A percentile compares a stretch with the other conserved stretches of the same genome.
Conservation (phyloP, 2,888 invertebrate genomes). For the Ditula angustiorana region DNA sequence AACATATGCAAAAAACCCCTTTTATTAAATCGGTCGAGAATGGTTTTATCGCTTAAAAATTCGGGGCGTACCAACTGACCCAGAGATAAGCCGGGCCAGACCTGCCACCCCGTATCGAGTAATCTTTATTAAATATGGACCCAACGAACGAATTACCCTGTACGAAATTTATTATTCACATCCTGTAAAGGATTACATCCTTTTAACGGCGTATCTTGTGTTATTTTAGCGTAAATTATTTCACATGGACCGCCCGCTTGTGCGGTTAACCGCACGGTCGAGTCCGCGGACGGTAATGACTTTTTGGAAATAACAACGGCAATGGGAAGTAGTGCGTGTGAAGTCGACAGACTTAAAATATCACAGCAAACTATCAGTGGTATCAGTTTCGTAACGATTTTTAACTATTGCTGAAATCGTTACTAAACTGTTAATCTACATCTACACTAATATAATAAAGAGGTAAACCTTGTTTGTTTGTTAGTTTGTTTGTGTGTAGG, state of each 20-base stretch:
- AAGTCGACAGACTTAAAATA: too few relatives aligned
- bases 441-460: too few relatives aligned
- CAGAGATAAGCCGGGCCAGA: conserved; percentile 51
- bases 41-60: conserved; percentile 41
- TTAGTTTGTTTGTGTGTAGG: too few relatives aligned
- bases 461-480: too few relatives aligned
- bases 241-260: not conserved
- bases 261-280: not conserved
- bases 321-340: too few relatives aligned
- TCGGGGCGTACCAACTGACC: conserved; percentile 44
- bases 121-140: conserved; percentile 58
- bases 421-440: too few relatives aligned
- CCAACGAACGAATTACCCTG: conserved; percentile 39
- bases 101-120: conserved; percentile 47
- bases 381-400: too few relatives aligned
- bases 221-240: conserved; percentile 34
- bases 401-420: too few relatives aligned
- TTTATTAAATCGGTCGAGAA: conserved; percentile 15
- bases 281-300: not conserved
- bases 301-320: not conserved
- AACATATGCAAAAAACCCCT: conserved; percentile 1
- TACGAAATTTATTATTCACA: conserved; percentile 53
- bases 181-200: conserved; percentile 51
- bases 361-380: too few relatives aligned
- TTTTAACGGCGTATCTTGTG: conserved; percentile 45